phyloP scores from a whole-genome alignment of 1,140 invertebrate species.

The Cherax destructor region DNA sequence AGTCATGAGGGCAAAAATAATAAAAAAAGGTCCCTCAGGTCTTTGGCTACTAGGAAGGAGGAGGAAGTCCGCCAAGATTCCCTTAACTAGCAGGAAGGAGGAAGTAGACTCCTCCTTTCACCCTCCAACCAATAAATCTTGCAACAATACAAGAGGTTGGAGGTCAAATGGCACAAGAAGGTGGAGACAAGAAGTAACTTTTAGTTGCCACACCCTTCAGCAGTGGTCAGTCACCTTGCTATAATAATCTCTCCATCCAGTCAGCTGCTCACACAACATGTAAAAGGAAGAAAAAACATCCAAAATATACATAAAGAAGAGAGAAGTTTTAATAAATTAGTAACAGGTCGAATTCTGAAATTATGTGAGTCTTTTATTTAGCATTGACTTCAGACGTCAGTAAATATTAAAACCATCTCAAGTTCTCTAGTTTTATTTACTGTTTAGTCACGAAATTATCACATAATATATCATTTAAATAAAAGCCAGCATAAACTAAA shows the following conservation, averaged over 20 bases:
- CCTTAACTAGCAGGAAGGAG: neutral
- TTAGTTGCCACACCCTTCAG: neutral
- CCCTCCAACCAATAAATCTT: neutral
- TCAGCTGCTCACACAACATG: conserved; percentile 39
- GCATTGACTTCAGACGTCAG: no score
- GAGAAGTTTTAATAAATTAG: neutral
- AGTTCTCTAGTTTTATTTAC: no score
- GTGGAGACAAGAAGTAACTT: neutral
- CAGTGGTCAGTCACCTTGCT: conserved; percentile 47
- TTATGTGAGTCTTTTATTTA: neutral
- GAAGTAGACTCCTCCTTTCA: neutral
- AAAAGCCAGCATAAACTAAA: no score
- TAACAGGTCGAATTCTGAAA: neutral
- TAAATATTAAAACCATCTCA: no score
- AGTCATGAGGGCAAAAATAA: neutral
- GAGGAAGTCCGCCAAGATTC: no score
- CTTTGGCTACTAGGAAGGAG: neutral
- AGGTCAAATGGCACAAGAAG: neutral
- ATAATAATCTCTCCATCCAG: conserved; percentile 65
- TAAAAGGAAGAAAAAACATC: conserved; percentile 31
- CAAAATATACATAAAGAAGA: neutral
- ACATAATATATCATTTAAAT: no score
- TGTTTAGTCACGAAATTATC: no score
- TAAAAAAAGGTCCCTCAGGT: neutral
- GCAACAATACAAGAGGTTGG: neutral